A percentile compares a stretch with the other conserved stretches of the same genome.
Conservation (phyloP, 1,140 invertebrate genomes). For the Chrysomallon squamiferum region DNA sequence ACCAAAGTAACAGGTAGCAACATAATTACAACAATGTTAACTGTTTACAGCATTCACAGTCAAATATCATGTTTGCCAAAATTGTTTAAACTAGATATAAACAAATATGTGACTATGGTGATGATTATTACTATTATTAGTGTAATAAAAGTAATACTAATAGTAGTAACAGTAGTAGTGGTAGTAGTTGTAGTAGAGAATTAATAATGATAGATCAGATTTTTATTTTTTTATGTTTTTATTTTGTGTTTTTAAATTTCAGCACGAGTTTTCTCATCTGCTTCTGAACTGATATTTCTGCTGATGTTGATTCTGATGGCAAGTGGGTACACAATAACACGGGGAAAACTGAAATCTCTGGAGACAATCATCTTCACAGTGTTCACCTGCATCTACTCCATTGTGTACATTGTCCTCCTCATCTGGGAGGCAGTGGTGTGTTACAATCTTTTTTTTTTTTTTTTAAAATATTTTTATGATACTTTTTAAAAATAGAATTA, state of each 20-base stretch:
- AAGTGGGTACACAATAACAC: slow-evolving; percentile 89
- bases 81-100: too few relatives aligned
- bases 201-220: too few relatives aligned
- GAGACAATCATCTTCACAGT: slow-evolving; percentile 78
- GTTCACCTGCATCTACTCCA: slow-evolving; percentile 79
- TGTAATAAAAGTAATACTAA: too few relatives aligned
- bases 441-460: neutral
- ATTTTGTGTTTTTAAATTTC: too few relatives aligned
- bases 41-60: too few relatives aligned
- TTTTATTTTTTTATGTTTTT: too few relatives aligned
- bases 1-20: slow-evolving; percentile 72
- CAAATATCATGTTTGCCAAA: too few relatives aligned
- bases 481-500: neutral
- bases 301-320: slow-evolving; percentile 82
- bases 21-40: too few relatives aligned
- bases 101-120: too few relatives aligned
- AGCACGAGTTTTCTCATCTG: slow-evolving; percentile 77
- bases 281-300: slow-evolving; percentile 74
- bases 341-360: slow-evolving; percentile 75
- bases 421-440: slow-evolving; percentile 69
- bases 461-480: neutral
- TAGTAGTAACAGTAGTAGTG: too few relatives aligned
- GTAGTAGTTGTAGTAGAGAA: too few relatives aligned
- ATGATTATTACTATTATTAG: too few relatives aligned
- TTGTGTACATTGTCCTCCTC: slow-evolving; percentile 77